Evolutionary conservation across 2,888 invertebrate species (phyloP), one percentile per base, ranked within the genome.

Genomic region (Melanchra persicariae): DNA sequence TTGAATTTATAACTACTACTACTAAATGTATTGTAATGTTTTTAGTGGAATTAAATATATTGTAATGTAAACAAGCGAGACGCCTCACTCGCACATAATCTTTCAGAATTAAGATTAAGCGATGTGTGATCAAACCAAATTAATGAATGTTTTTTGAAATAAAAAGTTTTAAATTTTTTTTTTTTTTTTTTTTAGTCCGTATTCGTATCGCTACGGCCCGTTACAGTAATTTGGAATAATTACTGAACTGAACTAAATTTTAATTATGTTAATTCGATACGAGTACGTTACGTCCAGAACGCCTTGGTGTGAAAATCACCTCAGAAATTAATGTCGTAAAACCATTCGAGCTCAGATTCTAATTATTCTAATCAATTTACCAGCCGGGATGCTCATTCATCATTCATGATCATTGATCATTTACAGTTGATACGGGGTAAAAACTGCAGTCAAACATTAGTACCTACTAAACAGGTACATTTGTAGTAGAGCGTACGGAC

Each of bases 191-290:
- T 84, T 77, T 77, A 55, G 70, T 77, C 26, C 57, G 51, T 57
- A 58, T 79, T 71, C 60, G 60, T 67, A 72, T 69, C 66, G 52
- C 45, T 62, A 57, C 24, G 63, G 43, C 26, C 70, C 72, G 66
- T 82, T 84, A 71, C 70, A 76, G 60, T 70, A 52, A 76, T 82
- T 83, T 59, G 40, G 58, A 74, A 76, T 83, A 70, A 74, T 85
- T 74, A 85, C 65, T 69, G 55, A 72, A 70, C 51, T 52, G 59
- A 59, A 76, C 70, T 24, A 70, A 75, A 70, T 70, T 70, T 77
- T 59, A 79, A 73, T 68, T 52, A 81, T 81, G 65, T 68, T 62
- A 77, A 79, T 81, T 63, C 45, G 30, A 64, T 40, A 65, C 34
- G 34, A 34, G 34, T 7, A 34, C 55, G 34, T 77, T 30, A 43